Conservation (phyloP, 1,140 invertebrate genomes). For the Brachionus calyciflorus region DNA sequence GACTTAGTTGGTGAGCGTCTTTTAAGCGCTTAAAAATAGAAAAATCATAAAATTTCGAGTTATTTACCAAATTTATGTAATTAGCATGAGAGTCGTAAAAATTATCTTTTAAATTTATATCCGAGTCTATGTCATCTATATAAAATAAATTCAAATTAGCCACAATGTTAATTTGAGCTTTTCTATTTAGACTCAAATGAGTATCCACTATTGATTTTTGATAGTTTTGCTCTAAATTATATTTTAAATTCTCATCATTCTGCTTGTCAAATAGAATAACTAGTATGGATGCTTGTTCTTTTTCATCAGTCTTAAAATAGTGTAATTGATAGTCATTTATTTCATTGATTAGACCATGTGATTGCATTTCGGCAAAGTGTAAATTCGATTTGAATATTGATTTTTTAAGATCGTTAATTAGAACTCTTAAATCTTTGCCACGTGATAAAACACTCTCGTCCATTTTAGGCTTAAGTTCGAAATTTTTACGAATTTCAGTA, state of each 20-base stretch:
- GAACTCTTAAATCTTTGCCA: not conserved
- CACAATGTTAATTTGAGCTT: slow-evolving; percentile 26
- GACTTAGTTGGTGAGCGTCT: slow-evolving; percentile 1
- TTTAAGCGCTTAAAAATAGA: slow-evolving; percentile 11
- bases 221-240: slow-evolving; percentile 21
- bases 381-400: slow-evolving; percentile 32
- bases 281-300: not conserved
- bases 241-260: slow-evolving; percentile 38
- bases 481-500: slow-evolving; percentile 44
- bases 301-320: not conserved
- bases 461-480: slow-evolving; percentile 31
- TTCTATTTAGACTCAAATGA: not conserved
- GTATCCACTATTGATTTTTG: slow-evolving; percentile 34
- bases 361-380: not conserved
- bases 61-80: slow-evolving; percentile 15
- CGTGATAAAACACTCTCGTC: not conserved
- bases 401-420: slow-evolving; percentile 25
- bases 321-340: slow-evolving; percentile 47
- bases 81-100: not conserved
- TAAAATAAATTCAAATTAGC: slow-evolving; percentile 40
- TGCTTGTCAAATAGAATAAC: slow-evolving; percentile 43
- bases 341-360: slow-evolving; percentile 9
- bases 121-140: slow-evolving; percentile 29
- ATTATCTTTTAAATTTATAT: not conserved
- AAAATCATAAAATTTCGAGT: slow-evolving; percentile 39